A percentile compares a stretch with the other conserved stretches of the same genome.
Evolutionary conservation across 30 jellyfish, hydroid and myxozoan genomes (phyloP).

Genomic region (Aurelia sp.): DNA sequence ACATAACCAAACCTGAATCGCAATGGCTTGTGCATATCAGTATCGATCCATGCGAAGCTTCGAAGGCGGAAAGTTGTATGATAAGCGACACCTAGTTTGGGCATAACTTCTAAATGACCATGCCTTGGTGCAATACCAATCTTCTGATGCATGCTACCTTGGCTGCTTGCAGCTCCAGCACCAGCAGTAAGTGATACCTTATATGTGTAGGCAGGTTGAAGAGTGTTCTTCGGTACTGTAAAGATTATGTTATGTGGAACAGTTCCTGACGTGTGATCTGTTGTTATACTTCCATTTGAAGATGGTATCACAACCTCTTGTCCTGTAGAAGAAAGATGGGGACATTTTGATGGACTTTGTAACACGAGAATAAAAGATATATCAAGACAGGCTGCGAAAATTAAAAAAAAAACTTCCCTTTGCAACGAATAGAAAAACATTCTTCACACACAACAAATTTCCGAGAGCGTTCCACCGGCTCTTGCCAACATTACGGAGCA

Average conservation of each 20-base stretch:
- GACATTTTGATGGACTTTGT: not conserved
- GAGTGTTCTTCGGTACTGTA: constrained; percentile 25
- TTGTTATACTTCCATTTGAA: constrained; percentile 13
- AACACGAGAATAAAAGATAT: too few relatives aligned
- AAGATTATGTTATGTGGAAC: not conserved
- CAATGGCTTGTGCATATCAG: constrained; percentile 12
- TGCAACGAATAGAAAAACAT: too few relatives aligned
- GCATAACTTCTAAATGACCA: constrained; percentile 29
- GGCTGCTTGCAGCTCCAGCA: not conserved
- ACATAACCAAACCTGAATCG: constrained; percentile 50
- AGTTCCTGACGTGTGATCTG: not conserved
- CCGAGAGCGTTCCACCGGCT: too few relatives aligned
- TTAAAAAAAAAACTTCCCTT: too few relatives aligned
- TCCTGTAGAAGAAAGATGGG: constrained; percentile 6
- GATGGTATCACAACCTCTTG: constrained; percentile 7
- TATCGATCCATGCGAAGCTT: constrained; percentile 47
- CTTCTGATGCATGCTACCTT: constrained; percentile 1
- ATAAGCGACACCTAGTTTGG: constrained; percentile 42
- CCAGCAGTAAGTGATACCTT: constrained; percentile 26
- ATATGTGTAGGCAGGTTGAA: constrained; percentile 19
- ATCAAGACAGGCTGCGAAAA: too few relatives aligned
- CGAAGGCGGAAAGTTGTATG: constrained; percentile 55
- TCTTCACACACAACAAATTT: too few relatives aligned
- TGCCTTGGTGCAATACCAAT: constrained; percentile 34
- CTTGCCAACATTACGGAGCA: too few relatives aligned